Conservation (phyloP, 2,888 invertebrate genomes). For the Rugalucina vietnamica region DNA sequence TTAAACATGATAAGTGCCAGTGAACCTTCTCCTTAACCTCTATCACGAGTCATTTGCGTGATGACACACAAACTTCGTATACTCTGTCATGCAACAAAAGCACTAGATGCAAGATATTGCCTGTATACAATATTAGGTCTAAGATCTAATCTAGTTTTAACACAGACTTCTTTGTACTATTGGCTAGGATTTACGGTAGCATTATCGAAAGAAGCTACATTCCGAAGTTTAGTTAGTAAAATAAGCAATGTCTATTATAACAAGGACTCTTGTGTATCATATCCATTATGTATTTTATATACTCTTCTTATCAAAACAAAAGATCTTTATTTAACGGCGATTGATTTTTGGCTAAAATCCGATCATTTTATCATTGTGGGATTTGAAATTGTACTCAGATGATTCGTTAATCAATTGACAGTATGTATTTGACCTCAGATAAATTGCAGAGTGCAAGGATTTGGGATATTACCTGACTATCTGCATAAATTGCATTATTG, state of each 20-base stretch:
- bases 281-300: slow-evolving; percentile 12
- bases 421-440: background rate
- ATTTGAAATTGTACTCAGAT: background rate
- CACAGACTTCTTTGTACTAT: background rate
- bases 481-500: background rate
- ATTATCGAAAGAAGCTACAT: background rate
- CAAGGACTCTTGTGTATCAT: background rate
- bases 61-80: background rate
- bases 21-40: background rate
- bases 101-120: too few species aligned
- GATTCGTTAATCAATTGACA: background rate
- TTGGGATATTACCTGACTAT: background rate
- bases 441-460: background rate
- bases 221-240: background rate
- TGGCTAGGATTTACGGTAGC: background rate
- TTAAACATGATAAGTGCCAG: background rate
- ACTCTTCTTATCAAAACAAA: slow-evolving; percentile 15
- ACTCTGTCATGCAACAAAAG: background rate
- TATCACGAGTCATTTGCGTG: background rate
- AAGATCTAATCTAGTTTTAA: background rate
- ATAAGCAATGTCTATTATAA: background rate
- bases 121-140: background rate
- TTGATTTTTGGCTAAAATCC: slow-evolving; percentile 16
- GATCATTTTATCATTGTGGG: background rate
- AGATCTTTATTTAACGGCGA: slow-evolving; percentile 9